Conservation (phyloP, 1,140 invertebrate species). For the Leptinotarsa lineolata region DNA sequence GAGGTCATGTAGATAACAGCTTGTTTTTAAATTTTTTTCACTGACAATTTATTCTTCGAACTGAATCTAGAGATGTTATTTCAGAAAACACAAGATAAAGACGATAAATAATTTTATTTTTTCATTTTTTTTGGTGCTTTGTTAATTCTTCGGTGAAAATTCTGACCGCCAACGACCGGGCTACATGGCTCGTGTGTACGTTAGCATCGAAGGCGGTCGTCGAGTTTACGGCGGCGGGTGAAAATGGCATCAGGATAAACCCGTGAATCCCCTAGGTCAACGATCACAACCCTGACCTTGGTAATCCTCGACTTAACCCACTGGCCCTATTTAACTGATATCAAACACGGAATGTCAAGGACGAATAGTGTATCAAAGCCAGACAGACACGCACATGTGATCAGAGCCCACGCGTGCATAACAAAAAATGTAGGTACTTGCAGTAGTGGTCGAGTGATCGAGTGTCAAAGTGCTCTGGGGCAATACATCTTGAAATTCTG, state of each 20-base stretch:
- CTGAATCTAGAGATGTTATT: no score
- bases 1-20: no score
- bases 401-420: neutral
- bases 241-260: constrained; percentile 8
- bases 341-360: neutral
- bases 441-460: no score
- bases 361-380: neutral
- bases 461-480: no score
- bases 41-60: no score
- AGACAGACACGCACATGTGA: neutral
- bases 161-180: neutral
- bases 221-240: constrained; percentile 3
- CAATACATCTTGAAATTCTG: no score
- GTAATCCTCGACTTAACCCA: neutral
- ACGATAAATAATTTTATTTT: no score
- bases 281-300: neutral
- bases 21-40: no score
- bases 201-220: neutral
- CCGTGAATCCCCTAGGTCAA: constrained; percentile 5
- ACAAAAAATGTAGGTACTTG: neutral
- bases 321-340: neutral
- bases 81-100: no score
- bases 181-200: neutral
- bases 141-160: no score
- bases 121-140: no score